Evolutionary conservation across 2,113 vertebrate genomes (phyloP).

Genomic region (Myanophis thanlyinensis): DNA sequence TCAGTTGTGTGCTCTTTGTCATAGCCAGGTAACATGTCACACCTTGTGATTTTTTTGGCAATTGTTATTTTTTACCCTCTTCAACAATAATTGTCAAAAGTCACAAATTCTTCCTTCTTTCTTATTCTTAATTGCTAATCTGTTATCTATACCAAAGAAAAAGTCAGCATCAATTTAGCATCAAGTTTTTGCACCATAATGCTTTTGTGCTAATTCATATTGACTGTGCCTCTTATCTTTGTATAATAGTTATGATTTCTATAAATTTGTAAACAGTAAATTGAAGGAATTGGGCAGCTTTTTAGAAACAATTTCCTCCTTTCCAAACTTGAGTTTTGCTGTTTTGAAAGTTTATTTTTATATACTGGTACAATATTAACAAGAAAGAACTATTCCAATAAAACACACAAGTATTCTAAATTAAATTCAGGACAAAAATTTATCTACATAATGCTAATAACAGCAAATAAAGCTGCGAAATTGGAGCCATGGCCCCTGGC

Average conservation of each 20-base stretch:
- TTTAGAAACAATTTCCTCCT: background rate
- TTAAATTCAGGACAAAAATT: background rate
- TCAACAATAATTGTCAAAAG: conserved; percentile 83
- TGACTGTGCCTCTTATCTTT: conserved; percentile 52
- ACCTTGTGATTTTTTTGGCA: conserved; percentile 82
- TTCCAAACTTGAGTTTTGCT: background rate
- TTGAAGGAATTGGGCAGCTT: background rate
- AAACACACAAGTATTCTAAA: background rate
- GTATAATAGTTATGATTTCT: conserved; percentile 1
- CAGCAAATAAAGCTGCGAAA: background rate
- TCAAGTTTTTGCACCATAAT: conserved; percentile 11
- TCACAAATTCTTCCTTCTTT: conserved; percentile 75
- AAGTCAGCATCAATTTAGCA: conserved; percentile 47
- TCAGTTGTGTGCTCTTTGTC: conserved; percentile 99
- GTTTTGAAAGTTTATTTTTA: conserved; percentile 2
- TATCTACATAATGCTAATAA: background rate
- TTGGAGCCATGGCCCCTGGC: background rate
- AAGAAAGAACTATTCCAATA: background rate
- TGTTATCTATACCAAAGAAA: conserved; percentile 42
- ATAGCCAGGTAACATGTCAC: conserved; percentile 99
- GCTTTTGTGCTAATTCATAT: conserved; percentile 33
- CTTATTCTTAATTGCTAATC: conserved; percentile 60
- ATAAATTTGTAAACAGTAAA: conserved; percentile 25
- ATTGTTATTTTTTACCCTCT: conserved; percentile 74
- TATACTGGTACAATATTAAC: background rate